Percentiles rank a stretch among this genome's conserved stretches.
Evolutionary conservation across 2,888 invertebrate species (phyloP).

Genomic region (Cybosia mesomella): DNA sequence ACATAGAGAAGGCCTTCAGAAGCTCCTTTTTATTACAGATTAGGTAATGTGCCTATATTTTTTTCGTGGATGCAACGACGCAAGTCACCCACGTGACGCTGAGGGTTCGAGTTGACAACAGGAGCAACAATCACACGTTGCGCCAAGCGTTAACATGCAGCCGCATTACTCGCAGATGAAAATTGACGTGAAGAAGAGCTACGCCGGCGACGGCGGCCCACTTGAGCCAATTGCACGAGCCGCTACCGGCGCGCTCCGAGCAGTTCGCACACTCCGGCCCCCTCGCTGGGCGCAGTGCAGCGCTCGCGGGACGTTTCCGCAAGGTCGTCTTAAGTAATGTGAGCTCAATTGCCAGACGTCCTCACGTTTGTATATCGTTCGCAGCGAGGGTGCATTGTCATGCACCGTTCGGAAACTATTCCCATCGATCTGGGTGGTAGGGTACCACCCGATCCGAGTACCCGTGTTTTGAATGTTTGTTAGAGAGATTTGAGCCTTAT

Average conservation of each 20-base stretch:
- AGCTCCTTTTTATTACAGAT: too few species aligned
- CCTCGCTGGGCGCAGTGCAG: not conserved
- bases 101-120: not conserved
- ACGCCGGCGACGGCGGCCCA: constrained; percentile 36
- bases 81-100: not conserved
- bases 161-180: constrained; percentile 32
- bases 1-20: too few species aligned
- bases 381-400: not conserved
- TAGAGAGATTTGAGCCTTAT: too few species aligned
- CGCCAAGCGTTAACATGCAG: constrained; percentile 27
- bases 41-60: too few species aligned
- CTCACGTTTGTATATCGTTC: not conserved
- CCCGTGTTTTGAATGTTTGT: too few species aligned
- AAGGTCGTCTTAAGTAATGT: constrained; percentile 1
- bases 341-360: not conserved
- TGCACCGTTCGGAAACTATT: too few species aligned
- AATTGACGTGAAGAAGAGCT: constrained; percentile 35
- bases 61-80: not conserved
- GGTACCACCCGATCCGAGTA: too few species aligned
- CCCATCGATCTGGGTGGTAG: too few species aligned
- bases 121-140: constrained; percentile 22
- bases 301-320: not conserved
- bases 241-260: not conserved
- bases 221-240: constrained; percentile 57
- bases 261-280: not conserved